phyloP scores from a whole-genome alignment of 2,113 vertebrate species.

The Camelus dromedarius region DNA sequence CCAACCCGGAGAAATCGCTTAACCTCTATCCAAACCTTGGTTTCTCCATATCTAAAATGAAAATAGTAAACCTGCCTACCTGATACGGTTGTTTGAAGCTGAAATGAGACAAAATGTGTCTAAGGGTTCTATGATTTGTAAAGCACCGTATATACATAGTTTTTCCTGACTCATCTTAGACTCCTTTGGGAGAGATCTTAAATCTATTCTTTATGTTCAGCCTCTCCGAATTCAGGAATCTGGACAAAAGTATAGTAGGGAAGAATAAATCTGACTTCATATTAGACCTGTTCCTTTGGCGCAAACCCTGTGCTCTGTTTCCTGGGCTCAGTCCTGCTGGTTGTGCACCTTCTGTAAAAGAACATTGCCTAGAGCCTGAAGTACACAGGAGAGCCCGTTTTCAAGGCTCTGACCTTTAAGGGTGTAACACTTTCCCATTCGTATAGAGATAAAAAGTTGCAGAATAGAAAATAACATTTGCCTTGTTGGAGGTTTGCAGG shows the following conservation, averaged over 20 bases:
- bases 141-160: background rate
- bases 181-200: background rate
- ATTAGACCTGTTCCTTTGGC: no score
- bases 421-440: no score
- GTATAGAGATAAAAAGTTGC: no score
- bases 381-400: no score
- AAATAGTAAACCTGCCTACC: background rate
- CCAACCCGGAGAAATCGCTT: background rate
- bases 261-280: no score
- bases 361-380: no score
- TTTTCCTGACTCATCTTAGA: background rate
- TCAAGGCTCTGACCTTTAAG: no score
- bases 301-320: no score
- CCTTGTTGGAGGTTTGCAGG: no score
- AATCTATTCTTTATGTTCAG: background rate
- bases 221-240: background rate
- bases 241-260: background rate
- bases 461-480: no score
- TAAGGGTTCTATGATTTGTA: background rate
- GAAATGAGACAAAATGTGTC: background rate
- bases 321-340: no score
- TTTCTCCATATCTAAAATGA: conserved; percentile 17
- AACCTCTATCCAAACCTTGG: background rate
- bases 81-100: background rate
- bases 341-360: no score